Conservation (phyloP, 64 coral and sea anemone genomes). For the Acropora yongei region DNA sequence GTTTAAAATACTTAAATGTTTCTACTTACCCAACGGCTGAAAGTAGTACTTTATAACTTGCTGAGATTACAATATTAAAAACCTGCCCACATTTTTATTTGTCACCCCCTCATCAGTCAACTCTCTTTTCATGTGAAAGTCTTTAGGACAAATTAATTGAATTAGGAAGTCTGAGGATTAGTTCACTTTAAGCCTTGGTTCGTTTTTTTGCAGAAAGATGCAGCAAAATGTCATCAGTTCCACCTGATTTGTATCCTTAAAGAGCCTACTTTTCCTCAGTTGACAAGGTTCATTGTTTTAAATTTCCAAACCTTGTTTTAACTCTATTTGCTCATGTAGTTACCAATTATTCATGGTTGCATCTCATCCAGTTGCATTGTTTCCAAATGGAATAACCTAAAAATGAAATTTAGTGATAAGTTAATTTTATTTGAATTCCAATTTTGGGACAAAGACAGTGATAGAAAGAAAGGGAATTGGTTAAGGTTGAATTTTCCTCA, state of each 20-base stretch:
- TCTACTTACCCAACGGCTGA: no score
- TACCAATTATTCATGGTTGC: background rate
- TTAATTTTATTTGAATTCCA: background rate
- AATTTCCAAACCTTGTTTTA: no score
- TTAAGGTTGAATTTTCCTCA: no score
- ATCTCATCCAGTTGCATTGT: background rate
- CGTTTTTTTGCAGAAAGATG: slow-evolving; percentile 6
- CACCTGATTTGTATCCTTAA: slow-evolving; percentile 50
- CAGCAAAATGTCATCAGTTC: background rate
- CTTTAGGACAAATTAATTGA: no score
- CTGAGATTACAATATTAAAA: no score
- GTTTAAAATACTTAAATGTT: no score
- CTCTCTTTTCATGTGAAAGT: no score
- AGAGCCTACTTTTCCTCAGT: background rate
- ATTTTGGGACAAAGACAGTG: background rate
- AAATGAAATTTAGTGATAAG: background rate
- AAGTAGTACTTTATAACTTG: no score
- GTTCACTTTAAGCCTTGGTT: background rate
- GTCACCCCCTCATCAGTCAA: no score
- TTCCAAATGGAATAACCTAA: background rate
- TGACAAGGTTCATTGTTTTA: background rate
- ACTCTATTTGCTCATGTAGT: no score
- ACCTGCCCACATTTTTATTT: no score
- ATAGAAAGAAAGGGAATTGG: background rate
- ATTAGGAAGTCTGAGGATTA: no score